Base-by-base conservation (phyloP, 2,888 invertebrate species). In the Thecophora atra region DNA sequence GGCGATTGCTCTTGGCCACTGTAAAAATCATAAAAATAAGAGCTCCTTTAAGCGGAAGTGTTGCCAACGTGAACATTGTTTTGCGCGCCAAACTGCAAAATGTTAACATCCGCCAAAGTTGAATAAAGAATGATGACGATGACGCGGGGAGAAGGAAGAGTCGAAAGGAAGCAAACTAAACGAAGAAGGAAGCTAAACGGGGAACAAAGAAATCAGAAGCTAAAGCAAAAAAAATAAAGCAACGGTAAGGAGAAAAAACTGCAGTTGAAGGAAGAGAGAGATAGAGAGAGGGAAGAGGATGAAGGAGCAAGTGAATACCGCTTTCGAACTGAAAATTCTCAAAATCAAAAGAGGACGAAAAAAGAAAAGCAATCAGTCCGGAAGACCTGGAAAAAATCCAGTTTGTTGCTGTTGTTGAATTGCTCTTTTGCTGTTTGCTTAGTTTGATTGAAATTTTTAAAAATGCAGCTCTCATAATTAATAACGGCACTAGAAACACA, bases 1-100 rank as follows among this genome's bases (percentile, higher is more conserved):
- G 37, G 37, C 37, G 37, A 37, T 37, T 6, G 37, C 11, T 37
- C 11, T 37, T 37, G 37, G 37, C 37, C 37, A 37, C 37, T 37
- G 37, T 37, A 2, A 37, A 37, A 37, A 37, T 6, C 37, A 2
- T 6, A 37, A 37, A 37, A 37, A 37, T 37, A 37, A 37, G 37
- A 6, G 37, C 2, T 37, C 6, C 51, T 21, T 15, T 4, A 47
- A 69, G 47, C 69, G 69, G 69, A 69, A 69, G 69, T 62, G 69
- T 47, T 60, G 51, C 69, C 47, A 69, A 62, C 69, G 51, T 60
- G 69, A 60, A 69, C 60, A 69, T 69, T 70, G 62, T 70, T 70
- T 51, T 63, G 63, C 26, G 63, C 63, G 70, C 70, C 70, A 52
- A 37, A 13, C 70, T 51, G 70, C 70, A 70, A 70, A 70, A 70